Conservation (phyloP, 2,113 vertebrate species). For the Brachirus orientalis region DNA sequence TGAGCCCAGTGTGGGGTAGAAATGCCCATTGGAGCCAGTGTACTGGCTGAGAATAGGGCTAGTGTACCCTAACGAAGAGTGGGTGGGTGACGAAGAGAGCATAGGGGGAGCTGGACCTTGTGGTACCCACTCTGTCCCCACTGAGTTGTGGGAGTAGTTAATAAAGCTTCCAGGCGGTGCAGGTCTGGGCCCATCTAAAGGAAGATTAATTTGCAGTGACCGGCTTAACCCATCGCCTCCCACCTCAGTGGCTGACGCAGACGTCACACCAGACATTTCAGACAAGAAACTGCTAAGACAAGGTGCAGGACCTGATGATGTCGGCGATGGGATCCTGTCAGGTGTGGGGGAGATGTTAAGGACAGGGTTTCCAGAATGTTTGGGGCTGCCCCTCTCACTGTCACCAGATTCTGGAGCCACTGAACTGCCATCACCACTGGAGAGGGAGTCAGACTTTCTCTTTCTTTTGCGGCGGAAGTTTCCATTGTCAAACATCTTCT, state of each 20-base stretch:
- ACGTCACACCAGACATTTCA: conserved; percentile 90
- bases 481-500: conserved; percentile 99
- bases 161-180: conserved; percentile 86
- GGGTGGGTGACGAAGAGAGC: conserved; percentile 83
- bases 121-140: conserved; percentile 81
- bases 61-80: conserved; percentile 84
- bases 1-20: conserved; percentile 88
- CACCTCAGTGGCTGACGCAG: conserved; percentile 70
- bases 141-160: conserved; percentile 86
- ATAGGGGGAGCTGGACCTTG: conserved; percentile 83
- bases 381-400: conserved; percentile 80
- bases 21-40: conserved; percentile 86
- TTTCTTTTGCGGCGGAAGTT: conserved; percentile 99
- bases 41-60: conserved; percentile 91
- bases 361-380: conserved; percentile 66
- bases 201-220: conserved; percentile 83
- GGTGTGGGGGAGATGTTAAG: conserved; percentile 82
- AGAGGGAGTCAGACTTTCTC: conserved; percentile 90
- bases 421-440: conserved; percentile 63
- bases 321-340: conserved; percentile 85
- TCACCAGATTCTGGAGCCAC: conserved; percentile 85
- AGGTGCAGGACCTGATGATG: conserved; percentile 74
- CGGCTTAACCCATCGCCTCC: conserved; percentile 82
- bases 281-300: conserved; percentile 93
- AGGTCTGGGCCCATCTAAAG: conserved; percentile 83